Conservation (phyloP, 2,113 vertebrate genomes). For the Gorsachius goisagi region DNA sequence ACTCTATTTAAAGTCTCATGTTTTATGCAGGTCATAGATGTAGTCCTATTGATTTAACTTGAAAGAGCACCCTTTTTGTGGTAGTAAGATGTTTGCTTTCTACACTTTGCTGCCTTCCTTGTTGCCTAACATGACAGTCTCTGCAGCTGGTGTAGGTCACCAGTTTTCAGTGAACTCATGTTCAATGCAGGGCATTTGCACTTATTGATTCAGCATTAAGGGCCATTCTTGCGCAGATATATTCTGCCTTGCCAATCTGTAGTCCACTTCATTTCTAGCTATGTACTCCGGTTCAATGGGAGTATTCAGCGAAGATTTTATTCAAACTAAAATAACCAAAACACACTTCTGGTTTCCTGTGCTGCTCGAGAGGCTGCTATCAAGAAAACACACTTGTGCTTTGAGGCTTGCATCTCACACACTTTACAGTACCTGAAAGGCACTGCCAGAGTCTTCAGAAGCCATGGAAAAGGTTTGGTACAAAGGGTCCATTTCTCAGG, state of each 20-base stretch:
- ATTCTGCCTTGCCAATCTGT: not conserved
- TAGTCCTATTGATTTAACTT: conserved; percentile 32
- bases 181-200: not conserved
- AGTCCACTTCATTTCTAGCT: not conserved
- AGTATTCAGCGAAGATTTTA: not conserved
- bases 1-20: conserved; percentile 36
- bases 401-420: not conserved
- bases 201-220: not conserved
- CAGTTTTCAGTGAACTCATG: not conserved
- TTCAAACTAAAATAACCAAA: not conserved
- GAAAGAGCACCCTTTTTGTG: not conserved
- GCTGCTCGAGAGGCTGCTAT: not conserved
- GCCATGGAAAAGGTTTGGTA: not conserved
- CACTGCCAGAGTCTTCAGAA: not conserved
- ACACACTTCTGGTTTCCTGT: not conserved
- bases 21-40: conserved; percentile 50
- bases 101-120: not conserved
- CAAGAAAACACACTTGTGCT: not conserved
- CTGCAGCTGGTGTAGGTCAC: not conserved
- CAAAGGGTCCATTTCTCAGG: not conserved
- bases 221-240: not conserved
- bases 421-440: not conserved
- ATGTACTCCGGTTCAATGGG: not conserved
- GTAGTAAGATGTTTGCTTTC: not conserved
- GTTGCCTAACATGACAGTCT: not conserved